These are phyloP conservation scores for Drosophila ironensis DNA, from an alignment of 1,140 invertebrate species.

Conservation along the genomic window DNA sequence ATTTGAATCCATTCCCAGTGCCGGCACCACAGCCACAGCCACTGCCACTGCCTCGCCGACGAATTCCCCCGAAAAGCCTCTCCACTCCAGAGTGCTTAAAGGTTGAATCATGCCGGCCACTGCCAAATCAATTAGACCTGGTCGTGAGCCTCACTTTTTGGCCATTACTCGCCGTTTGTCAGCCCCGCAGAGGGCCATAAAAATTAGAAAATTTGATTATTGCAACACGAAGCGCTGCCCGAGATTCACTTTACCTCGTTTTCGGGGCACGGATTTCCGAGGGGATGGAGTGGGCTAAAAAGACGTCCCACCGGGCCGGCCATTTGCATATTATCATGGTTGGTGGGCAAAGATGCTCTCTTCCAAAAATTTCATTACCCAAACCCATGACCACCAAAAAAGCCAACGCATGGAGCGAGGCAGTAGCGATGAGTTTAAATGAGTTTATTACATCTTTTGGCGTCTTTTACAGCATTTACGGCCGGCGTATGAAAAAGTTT, in stretches of 20 bases:
- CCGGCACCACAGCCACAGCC: neutral
- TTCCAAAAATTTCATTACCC: constrained; percentile 76
- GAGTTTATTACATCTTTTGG: constrained; percentile 80
- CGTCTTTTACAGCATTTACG: constrained; percentile 69
- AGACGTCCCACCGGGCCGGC: constrained; percentile 34
- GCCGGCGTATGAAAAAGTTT: constrained; percentile 24
- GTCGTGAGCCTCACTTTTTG: constrained; percentile 54
- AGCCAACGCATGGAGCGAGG: neutral
- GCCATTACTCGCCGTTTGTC: constrained; percentile 47
- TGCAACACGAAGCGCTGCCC: constrained; percentile 57
- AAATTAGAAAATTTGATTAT: constrained; percentile 82
- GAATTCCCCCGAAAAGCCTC: constrained; percentile 30
- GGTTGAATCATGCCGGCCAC: constrained; percentile 45
- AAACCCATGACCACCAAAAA: constrained; percentile 23
- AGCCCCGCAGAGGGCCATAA: constrained; percentile 66
- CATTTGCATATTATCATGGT: constrained; percentile 75
- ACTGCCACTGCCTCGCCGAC: neutral
- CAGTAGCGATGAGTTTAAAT: constrained; percentile 67
- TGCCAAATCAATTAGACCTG: constrained; percentile 74
- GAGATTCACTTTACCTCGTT: constrained; percentile 49
- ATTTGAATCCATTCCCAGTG: neutral
- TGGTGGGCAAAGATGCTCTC: constrained; percentile 53
- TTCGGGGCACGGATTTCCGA: neutral
- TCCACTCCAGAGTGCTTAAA: constrained; percentile 38
- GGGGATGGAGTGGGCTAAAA: neutral